phyloP scores from a whole-genome alignment of 2,888 invertebrate species.

The Phania funesta region DNA sequence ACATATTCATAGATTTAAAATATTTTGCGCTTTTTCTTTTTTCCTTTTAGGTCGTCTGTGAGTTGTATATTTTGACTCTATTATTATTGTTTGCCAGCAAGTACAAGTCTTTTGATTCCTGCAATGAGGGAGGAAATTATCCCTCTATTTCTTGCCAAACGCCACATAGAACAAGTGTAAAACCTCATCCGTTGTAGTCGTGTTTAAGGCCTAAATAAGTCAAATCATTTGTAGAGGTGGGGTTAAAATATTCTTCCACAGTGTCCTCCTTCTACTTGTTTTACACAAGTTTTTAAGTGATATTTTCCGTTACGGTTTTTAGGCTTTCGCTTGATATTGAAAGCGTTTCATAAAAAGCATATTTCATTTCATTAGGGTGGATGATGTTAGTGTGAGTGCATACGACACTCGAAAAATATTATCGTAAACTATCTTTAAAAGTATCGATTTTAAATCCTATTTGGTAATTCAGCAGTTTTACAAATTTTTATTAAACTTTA shows the following conservation, averaged over 20 bases:
- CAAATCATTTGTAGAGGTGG: slow-evolving; percentile 8
- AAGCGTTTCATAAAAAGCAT: slow-evolving; percentile 30
- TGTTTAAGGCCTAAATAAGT: slow-evolving; percentile 24
- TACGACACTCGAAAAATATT: slow-evolving; percentile 25
- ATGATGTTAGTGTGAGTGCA: not conserved
- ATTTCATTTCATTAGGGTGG: slow-evolving; percentile 23
- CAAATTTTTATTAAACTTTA: too few species aligned
- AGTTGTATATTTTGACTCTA: slow-evolving; percentile 59
- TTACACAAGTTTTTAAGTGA: slow-evolving; percentile 62
- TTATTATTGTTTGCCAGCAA: slow-evolving; percentile 59
- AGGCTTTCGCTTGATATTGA: slow-evolving; percentile 44
- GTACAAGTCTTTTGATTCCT: not conserved
- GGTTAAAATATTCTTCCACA: slow-evolving; percentile 39
- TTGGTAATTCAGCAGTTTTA: too few species aligned
- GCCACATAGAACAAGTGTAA: slow-evolving; percentile 47
- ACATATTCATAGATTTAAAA: not conserved
- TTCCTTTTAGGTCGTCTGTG: slow-evolving; percentile 29
- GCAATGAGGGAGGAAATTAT: slow-evolving; percentile 32
- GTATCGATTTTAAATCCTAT: not conserved
- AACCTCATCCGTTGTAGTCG: slow-evolving; percentile 59
- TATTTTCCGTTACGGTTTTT: slow-evolving; percentile 66
- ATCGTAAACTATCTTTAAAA: not conserved
- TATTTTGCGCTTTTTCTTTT: slow-evolving; percentile 21
- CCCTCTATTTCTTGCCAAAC: not conserved
- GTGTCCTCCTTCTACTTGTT: slow-evolving; percentile 58